Base-by-base conservation (phyloP, 2,888 invertebrate genomes). In the Nycteola revayana region DNA sequence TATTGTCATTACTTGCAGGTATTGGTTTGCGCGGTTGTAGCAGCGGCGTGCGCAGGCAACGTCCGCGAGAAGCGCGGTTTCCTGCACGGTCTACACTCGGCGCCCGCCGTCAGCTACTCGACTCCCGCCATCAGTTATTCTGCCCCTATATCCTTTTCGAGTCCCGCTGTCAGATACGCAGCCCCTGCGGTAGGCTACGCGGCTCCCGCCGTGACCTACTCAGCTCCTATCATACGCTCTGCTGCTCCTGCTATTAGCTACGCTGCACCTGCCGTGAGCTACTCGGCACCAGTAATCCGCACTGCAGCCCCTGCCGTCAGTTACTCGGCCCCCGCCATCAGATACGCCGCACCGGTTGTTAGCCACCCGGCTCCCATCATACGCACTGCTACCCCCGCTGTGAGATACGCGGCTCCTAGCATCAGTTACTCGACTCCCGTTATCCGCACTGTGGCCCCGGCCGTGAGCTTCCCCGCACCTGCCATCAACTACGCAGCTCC, bases 11-110 rank as follows among this genome's bases (percentile, higher is more conserved):
- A 5, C 14, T 36, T 42, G 0, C 40, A 44, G 44, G 28, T 45
- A 5, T 8, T 7, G 5, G 9, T 29, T 17, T 45, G 30, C 9
- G 47, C 32, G 25, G 25, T 47, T 18, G 18, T 43, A 23, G 22
- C 41, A 1, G 46, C 30, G 9, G 48, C 30, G 17, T 22, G 25
- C 11, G 39, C 45, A 5, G 61, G 56, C 6, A 18, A 27, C 10
- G 44, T 50, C 1, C 60, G 62, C 2, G 48, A 49, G 30, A 64
- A 63, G 43, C 60, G 65, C 22, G 60, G 64, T 8, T 35, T 23
- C 24, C 23, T 32, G 17, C 24, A 29, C 14, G 42, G 28, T 0
- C 26, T 22, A 24, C 27, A 3, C 25, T 28, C 3, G 17, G 21
- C 21, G 7, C 14, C 14, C 14, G 21, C 7, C 2, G 7, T 21